Evolutionary conservation across 2,113 vertebrate genomes (phyloP), one percentile per base, ranked within the genome.

Genomic region (Neodontobutis hainanensis): DNA sequence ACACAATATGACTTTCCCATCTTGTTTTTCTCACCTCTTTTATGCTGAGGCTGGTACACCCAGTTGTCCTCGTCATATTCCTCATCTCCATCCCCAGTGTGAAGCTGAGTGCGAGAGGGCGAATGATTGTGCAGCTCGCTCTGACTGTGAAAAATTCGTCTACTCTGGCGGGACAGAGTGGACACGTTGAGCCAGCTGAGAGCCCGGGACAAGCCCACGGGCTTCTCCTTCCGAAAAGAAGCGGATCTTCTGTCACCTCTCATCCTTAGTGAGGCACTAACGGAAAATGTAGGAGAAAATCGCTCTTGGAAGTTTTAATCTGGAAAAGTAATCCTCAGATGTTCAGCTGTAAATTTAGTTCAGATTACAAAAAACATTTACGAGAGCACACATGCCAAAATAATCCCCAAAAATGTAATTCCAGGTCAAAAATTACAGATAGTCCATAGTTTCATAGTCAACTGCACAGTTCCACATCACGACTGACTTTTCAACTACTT

Each of bases 121-220:
- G 73, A 6, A 12, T 61, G 67, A 4, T 38, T 53, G 68, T 86
- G 88, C 74, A 99, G 94, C 48, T 96, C 94, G 8, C 88, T 94
- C 86, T 96, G 96, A 78, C 96, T 98, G 83, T 93, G 95, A 77
- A 97, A 98, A 65, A 97, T 84, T 75, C 93, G 94, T 76, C 95
- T 93, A 86, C 94, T 95, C 87, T 94, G 94, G 79, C 89, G 93
- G 66, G 95, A 95, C 55, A 98, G 92, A 52, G 94, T 93, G 65
- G 95, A 95, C 86, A 97, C 92, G 85, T 91, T 96, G 85, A 99
- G 94, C 96, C 96, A 99, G 90, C 95, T 97, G 65, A 96, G 92
- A 68, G 96, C 94, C 12, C 94, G 94, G 2, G 95, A 93, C 74
- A 98, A 65, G 7, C 81, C 92, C n/a, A 91, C 90, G 0, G 94